Base-by-base conservation (phyloP, 2,888 invertebrate genomes). In the Syrista parreyssii region DNA sequence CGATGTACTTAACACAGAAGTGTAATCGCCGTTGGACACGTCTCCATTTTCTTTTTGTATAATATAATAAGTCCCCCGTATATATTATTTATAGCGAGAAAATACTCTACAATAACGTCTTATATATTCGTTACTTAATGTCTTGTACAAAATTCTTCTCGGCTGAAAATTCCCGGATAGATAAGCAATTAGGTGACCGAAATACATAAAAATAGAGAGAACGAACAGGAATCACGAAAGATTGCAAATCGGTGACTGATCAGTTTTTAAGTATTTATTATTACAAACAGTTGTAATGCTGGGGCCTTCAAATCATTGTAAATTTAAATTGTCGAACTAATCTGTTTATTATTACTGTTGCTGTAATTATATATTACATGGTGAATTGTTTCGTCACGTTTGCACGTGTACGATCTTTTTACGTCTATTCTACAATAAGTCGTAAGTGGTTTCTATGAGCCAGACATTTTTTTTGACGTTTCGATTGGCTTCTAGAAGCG, bases 41-140 rank as follows among this genome's bases (percentile, higher is more conserved):
- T 80, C 80, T 79, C 75, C 83, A 81, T 79, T 81, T 81, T 84
- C 80, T 81, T 81, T 86, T 82, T 82, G 79, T 84, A 82, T 85
- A 85, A 83, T 76, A 83, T 83, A 85, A 84, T 82, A 40, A 40
- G 40, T 40, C 40, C 15, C 15, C 40, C 40, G 40, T 40, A 40
- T 79, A 79, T 82, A 77, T 85, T 86, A 84, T 86, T 85, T 85
- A 85, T 84, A 80, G 81, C 79, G 82, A 80, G 79, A 82, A 80
- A 79, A 81, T 78, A n/a, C 80, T 75, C 78, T 75, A 79, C 78
- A 75, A 35, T 35, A 78, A 32, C 35, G 80, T 84, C 82, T 80
- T 82, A 40, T 40, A 40, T 81, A 81, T 85, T 84, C 82, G 82
- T 85, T 87, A 86, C 86, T 87, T 87, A 86, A 85, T 80, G 79